Evolutionary conservation across 2,888 invertebrate species (phyloP).

Genomic region (Chaitophorus viminalis): DNA sequence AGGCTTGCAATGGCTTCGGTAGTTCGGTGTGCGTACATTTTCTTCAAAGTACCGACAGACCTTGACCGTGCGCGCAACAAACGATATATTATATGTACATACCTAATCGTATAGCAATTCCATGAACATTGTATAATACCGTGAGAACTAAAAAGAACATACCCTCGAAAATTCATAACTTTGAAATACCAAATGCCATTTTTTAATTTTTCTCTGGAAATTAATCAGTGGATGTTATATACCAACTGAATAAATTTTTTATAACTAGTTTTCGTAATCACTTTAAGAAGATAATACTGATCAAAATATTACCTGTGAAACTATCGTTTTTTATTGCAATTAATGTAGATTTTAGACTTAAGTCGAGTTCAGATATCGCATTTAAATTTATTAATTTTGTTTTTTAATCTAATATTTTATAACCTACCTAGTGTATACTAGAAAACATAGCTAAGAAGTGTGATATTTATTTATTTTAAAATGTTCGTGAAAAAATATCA

Average conservation of each 20-base stretch:
- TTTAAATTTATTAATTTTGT: not conserved
- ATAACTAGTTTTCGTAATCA: not conserved
- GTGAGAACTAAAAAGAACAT: constrained; percentile 18
- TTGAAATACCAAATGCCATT: not conserved
- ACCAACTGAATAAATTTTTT: too few relatives aligned
- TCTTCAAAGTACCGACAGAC: constrained; percentile 43
- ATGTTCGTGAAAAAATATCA: not conserved
- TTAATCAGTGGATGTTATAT: not conserved
- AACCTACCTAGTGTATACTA: not conserved
- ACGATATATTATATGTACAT: constrained; percentile 16
- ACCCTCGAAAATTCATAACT: not conserved
- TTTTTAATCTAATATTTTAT: not conserved
- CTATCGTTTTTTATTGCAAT: too few relatives aligned
- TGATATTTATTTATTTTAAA: not conserved
- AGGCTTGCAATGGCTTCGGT: constrained; percentile 53
- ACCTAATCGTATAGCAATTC: not conserved
- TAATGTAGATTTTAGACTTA: not conserved
- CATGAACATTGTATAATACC: constrained; percentile 13
- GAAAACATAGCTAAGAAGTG: not conserved
- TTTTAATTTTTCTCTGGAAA: not conserved
- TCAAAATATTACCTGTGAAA: not conserved
- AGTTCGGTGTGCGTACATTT: constrained; percentile 14
- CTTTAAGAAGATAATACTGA: not conserved
- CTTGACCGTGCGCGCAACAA: constrained; percentile 55
- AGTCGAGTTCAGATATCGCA: not conserved